phyloP scores from a whole-genome alignment of 1,140 invertebrate species.

The Dreissena rostriformis region DNA sequence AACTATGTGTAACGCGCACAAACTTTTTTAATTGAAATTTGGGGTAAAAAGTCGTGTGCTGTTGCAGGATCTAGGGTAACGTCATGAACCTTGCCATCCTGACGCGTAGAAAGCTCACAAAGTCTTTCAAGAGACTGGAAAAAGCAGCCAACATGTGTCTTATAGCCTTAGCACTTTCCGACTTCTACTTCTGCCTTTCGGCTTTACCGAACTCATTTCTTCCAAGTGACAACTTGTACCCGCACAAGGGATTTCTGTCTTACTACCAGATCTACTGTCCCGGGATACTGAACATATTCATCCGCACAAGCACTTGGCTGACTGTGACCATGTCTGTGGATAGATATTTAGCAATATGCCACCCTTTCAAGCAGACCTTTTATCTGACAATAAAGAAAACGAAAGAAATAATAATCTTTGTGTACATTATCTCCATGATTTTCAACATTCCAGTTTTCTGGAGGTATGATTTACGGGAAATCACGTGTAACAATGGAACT shows the following conservation, averaged over 20 bases:
- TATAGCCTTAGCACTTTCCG: constrained; percentile 74
- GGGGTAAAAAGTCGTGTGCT: too few relatives aligned
- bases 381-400: constrained; percentile 76
- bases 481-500: constrained; percentile 61
- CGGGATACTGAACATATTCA: constrained; percentile 79
- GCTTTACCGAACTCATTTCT: constrained; percentile 78
- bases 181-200: constrained; percentile 76
- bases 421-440: constrained; percentile 73
- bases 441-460: constrained; percentile 79
- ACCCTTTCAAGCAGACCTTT: constrained; percentile 75
- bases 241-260: constrained; percentile 65
- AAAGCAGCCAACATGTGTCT: constrained; percentile 77
- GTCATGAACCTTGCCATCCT: constrained; percentile 76
- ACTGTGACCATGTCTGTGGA: constrained; percentile 80
- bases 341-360: constrained; percentile 78
- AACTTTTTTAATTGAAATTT: too few relatives aligned
- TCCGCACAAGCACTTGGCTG: constrained; percentile 79
- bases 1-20: constrained; percentile 61
- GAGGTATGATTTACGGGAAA: constrained; percentile 69
- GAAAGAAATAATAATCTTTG: constrained; percentile 74
- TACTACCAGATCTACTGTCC: constrained; percentile 75
- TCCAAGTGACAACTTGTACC: constrained; percentile 68
- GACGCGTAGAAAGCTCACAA: constrained; percentile 74
- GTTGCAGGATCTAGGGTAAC: constrained; percentile 78
- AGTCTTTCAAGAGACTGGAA: constrained; percentile 73